Base-by-base conservation (phyloP, 2,797 vertebrate genomes). In the Ptychobarbus kaznakovi region DNA sequence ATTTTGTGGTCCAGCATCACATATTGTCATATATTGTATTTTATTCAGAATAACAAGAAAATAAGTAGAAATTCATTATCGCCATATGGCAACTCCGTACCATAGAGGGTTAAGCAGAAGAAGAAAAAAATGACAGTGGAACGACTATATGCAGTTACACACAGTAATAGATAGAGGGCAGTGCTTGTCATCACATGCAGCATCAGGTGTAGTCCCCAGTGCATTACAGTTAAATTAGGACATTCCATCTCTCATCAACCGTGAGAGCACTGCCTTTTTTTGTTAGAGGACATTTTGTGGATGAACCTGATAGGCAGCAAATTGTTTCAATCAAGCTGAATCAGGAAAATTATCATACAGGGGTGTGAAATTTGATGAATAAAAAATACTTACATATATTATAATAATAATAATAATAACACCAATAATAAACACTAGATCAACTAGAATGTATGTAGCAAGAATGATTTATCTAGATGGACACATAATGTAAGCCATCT, bases 161-260 rank as follows among this genome's bases (percentile, higher is more conserved):
- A 20, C 22, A 74, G n/a, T 81, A 53, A 58, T 40, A 86, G 84
- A 74, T 44, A 90, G 87, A 77, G 79, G 89, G 84, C 86, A 86
- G 81, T 89, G 92, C 88, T 74, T 88, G 88, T 83, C 86, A 88
- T 87, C 72, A 88, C 90, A 90, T 63, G 51, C 91, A 88, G 86
- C 35, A 80, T 84, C 22, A 82, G 44, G 25, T 56, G 13, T 61
- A 51, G 49, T 69, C 65, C 35, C 74, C 61, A 68, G 63, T 32
- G 49, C 75, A 68, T 83, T 80, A 49, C 65, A 70, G 80, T 40
- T 81, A 73, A 69, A 86, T 83, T 58, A 80, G 74, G 65, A 75
- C 70, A 75, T 76, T 80, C n/a, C 42, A 44, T 75, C 75, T 84
- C 53, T 83, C 70, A 68, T 85, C 83, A 86, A 51, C 28, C 7